phyloP scores from a whole-genome alignment of 2,113 vertebrate species.

The Grallaria varia region DNA sequence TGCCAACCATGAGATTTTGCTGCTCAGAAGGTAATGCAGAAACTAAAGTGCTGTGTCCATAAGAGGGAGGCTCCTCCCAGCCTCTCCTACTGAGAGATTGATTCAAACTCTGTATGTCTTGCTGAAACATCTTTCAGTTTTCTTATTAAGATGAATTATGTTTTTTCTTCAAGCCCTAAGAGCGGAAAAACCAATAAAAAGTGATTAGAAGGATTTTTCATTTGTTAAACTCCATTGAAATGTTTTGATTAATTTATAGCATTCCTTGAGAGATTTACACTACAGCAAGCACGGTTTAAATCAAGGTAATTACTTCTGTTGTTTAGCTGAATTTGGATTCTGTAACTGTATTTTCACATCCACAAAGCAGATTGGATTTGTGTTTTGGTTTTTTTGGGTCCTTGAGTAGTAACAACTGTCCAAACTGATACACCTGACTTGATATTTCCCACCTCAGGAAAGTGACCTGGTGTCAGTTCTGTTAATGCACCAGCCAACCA shows the following conservation, averaged over 20 bases:
- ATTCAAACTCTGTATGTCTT: neutral
- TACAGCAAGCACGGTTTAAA: neutral
- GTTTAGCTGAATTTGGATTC: neutral
- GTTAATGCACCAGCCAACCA: neutral
- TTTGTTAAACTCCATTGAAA: neutral
- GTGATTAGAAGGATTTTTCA: neutral
- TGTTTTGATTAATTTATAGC: neutral
- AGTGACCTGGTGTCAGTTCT: neutral
- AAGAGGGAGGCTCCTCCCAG: neutral
- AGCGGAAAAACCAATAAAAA: neutral
- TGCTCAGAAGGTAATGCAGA: neutral
- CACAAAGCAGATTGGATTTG: neutral
- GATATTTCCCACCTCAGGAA: rapidly evolving
- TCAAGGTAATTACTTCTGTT: neutral
- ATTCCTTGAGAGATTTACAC: neutral
- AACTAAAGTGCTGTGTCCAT: neutral
- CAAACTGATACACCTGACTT: neutral
- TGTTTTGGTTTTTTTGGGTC: neutral
- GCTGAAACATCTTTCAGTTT: neutral
- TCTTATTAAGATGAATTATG: neutral
- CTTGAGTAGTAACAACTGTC: neutral
- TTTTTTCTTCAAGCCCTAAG: neutral
- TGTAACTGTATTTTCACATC: neutral
- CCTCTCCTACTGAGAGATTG: neutral
- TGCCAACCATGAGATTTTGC: neutral